Evolutionary conservation across 2,888 invertebrate species (phyloP).

Genomic region (Mythimna vitellina): DNA sequence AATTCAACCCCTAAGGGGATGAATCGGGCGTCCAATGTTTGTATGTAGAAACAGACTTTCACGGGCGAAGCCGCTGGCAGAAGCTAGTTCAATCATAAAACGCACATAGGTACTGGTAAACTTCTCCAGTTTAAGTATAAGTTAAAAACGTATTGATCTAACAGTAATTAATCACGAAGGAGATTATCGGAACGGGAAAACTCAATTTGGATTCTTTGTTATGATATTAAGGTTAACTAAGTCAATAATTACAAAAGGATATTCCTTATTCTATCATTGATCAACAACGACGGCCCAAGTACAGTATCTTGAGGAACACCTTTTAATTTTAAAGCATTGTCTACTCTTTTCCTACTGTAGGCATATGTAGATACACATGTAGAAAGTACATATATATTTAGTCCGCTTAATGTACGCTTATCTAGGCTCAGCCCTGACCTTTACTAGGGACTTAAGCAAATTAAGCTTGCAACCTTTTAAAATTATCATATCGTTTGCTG

Average conservation of each 20-base stretch:
- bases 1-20: no score
- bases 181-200: background rate
- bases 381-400: slow-evolving; percentile 14
- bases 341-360: background rate
- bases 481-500: slow-evolving; percentile 25
- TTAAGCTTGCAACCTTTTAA: slow-evolving; percentile 31
- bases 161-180: slow-evolving; percentile 5
- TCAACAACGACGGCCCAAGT: background rate
- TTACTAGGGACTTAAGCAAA: slow-evolving; percentile 29
- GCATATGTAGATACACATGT: background rate
- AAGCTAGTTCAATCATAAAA: slow-evolving; percentile 36
- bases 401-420: slow-evolving; percentile 13
- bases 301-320: slow-evolving; percentile 7
- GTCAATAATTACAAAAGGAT: background rate
- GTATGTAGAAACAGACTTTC: no score
- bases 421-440: slow-evolving; percentile 29
- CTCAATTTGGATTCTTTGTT: background rate
- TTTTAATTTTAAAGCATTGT: background rate
- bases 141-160: slow-evolving; percentile 17
- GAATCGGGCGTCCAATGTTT: no score
- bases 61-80: no score
- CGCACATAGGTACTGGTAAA: slow-evolving; percentile 17
- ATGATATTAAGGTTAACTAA: background rate
- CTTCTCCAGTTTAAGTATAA: background rate
- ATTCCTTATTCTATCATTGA: background rate